A percentile compares a stretch with the other conserved stretches of the same genome.
These are phyloP conservation scores for Ernsta delagoae DNA, from an alignment of 2,888 invertebrate genomes.

Conservation along the genomic window DNA sequence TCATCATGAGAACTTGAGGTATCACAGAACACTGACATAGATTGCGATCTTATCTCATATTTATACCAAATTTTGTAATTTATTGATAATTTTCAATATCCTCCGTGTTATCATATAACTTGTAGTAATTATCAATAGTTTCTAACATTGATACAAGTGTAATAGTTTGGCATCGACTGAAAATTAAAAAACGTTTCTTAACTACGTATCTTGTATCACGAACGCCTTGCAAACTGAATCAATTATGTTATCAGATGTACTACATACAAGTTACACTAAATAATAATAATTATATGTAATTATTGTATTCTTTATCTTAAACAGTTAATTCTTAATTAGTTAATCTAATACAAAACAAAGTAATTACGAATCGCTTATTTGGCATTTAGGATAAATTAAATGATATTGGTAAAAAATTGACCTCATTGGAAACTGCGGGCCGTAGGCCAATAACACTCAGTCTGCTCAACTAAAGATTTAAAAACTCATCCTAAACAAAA, in stretches of 20 bases:
- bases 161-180: slow-evolving; percentile 30
- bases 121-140: slow-evolving; percentile 30
- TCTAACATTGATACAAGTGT: slow-evolving; percentile 32
- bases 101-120: slow-evolving; percentile 46
- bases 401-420: no score
- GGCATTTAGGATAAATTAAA: background rate
- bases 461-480: no score
- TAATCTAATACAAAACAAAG: no score
- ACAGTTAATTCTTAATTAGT: no score
- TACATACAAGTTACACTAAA: background rate
- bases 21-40: slow-evolving; percentile 24
- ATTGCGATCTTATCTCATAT: slow-evolving; percentile 39
- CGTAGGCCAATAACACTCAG: no score
- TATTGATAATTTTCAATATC: slow-evolving; percentile 54
- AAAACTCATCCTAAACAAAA: no score
- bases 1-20: slow-evolving; percentile 25
- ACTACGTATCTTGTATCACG: slow-evolving; percentile 19
- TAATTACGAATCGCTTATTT: background rate
- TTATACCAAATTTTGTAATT: slow-evolving; percentile 53
- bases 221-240: slow-evolving; percentile 11
- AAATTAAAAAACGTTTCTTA: slow-evolving; percentile 27
- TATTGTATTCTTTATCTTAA: no score
- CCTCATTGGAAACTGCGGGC: no score
- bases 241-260: slow-evolving; percentile 9
- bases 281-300: background rate